A percentile compares a stretch with the other conserved stretches of the same genome.
Evolutionary conservation across 2,113 vertebrate species (phyloP).

Genomic region (Gasterosteus aculeatus): DNA sequence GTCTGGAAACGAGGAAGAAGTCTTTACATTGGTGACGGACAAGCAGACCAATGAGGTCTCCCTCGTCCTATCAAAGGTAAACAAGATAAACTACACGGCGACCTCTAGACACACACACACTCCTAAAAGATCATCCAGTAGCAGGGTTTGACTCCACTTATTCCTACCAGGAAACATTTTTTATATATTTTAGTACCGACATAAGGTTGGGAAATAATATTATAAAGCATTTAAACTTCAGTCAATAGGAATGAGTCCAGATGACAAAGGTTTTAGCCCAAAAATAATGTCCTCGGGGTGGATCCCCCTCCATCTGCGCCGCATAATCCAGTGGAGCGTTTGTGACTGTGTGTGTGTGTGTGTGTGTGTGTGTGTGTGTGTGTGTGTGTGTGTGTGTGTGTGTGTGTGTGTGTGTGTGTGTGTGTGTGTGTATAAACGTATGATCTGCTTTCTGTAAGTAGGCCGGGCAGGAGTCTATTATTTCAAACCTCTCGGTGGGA

Average conservation of each 20-base stretch:
- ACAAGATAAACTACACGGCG: background rate
- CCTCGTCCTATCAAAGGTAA: conserved; percentile 78
- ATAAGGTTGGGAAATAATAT: conserved; percentile 22
- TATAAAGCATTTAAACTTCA: conserved; percentile 27
- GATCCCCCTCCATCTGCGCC: conserved; percentile 49
- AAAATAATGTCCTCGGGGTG: conserved; percentile 52
- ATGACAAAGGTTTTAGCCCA: conserved; percentile 49
- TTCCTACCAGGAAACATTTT: conserved; percentile 15
- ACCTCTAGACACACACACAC: background rate
- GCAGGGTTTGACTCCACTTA: conserved; percentile 1
- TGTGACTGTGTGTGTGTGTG: conserved; percentile 15
- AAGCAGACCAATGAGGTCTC: conserved; percentile 69
- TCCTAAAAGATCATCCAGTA: conserved; percentile 12
- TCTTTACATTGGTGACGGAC: conserved; percentile 65
- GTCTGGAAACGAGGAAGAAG: conserved; percentile 81
- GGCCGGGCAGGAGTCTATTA: conserved; percentile 59
- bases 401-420: background rate
- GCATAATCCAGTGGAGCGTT: conserved; percentile 56
- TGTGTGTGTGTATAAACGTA: conserved; percentile 10
- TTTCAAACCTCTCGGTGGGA: conserved; percentile 57
- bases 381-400: background rate
- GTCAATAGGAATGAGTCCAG: conserved; percentile 30
- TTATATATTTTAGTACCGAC: background rate
- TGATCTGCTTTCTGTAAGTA: conserved; percentile 54
- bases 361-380: conserved; percentile 30